These are phyloP conservation scores for Avahi laniger DNA, from an alignment of 2,797 vertebrate species.

Conservation along the genomic window DNA sequence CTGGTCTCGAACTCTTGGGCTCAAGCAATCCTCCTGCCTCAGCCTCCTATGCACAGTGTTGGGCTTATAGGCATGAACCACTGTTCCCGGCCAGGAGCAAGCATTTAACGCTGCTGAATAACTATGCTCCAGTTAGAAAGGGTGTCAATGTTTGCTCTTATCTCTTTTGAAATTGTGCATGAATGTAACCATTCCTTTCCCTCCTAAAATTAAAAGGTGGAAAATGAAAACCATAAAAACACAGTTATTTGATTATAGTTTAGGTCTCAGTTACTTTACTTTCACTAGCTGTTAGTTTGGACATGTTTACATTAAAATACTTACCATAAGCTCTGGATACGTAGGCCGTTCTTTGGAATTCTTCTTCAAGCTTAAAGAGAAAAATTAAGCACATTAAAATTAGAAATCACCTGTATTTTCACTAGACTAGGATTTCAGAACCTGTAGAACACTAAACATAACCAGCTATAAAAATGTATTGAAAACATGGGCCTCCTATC, in stretches of 20 bases:
- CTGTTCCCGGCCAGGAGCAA: neutral
- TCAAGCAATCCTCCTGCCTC: too few species aligned
- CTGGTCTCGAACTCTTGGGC: too few species aligned
- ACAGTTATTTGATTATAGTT: neutral
- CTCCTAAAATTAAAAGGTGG: neutral
- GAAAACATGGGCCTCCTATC: neutral
- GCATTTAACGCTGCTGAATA: neutral
- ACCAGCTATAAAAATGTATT: neutral
- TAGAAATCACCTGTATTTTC: conserved; percentile 26
- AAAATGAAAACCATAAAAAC: neutral
- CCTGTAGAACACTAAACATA: neutral
- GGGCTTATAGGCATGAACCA: too few species aligned
- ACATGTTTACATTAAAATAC: conserved; percentile 66
- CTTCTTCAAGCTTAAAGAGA: conserved; percentile 95
- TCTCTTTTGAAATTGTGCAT: neutral
- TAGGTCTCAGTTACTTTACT: neutral
- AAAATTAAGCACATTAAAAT: conserved; percentile 48
- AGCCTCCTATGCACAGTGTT: too few species aligned
- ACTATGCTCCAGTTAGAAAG: neutral
- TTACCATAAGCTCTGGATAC: conserved; percentile 98
- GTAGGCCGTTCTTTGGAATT: conserved; percentile 98
- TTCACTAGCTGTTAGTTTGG: neutral
- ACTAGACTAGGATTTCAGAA: conserved; percentile 31
- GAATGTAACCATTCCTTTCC: neutral
- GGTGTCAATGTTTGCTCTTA: neutral